phyloP scores from a whole-genome alignment of 2,113 vertebrate species.

The Heliornis fulica region DNA sequence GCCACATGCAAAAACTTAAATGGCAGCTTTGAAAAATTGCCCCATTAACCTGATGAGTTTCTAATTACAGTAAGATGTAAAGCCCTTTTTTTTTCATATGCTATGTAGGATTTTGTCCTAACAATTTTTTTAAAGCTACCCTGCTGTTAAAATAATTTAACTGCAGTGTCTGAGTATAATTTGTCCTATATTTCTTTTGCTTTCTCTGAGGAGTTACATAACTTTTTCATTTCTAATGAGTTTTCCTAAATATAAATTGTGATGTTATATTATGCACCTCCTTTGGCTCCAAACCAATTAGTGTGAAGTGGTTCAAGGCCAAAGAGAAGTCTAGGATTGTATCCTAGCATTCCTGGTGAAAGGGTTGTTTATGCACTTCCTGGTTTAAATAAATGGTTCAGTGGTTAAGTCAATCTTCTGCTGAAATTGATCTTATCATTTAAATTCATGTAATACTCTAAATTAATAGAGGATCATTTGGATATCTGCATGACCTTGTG shows the following conservation, averaged over 20 bases:
- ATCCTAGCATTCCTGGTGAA: neutral
- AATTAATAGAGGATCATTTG: neutral
- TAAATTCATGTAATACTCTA: neutral
- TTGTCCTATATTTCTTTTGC: constrained; percentile 56
- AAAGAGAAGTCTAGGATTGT: constrained; percentile 8
- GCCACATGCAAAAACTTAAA: neutral
- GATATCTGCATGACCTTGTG: neutral
- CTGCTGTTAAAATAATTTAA: constrained; percentile 62
- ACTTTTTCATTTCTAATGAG: constrained; percentile 63
- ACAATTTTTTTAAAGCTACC: constrained; percentile 13
- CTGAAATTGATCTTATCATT: constrained; percentile 5
- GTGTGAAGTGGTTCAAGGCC: constrained; percentile 66
- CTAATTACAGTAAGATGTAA: constrained; percentile 44
- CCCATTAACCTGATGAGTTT: constrained; percentile 51
- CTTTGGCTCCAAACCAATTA: constrained; percentile 55
- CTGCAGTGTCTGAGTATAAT: constrained; percentile 28
- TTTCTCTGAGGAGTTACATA: constrained; percentile 65
- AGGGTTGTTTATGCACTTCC: neutral
- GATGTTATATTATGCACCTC: constrained; percentile 30
- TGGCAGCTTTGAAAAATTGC: constrained; percentile 19
- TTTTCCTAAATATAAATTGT: constrained; percentile 67
- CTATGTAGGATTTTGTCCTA: constrained; percentile 39
- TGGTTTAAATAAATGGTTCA: neutral
- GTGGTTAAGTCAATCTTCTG: neutral
- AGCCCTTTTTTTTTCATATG: neutral